phyloP scores from a whole-genome alignment of 2,888 invertebrate species.

The Temnothorax ravouxi region DNA sequence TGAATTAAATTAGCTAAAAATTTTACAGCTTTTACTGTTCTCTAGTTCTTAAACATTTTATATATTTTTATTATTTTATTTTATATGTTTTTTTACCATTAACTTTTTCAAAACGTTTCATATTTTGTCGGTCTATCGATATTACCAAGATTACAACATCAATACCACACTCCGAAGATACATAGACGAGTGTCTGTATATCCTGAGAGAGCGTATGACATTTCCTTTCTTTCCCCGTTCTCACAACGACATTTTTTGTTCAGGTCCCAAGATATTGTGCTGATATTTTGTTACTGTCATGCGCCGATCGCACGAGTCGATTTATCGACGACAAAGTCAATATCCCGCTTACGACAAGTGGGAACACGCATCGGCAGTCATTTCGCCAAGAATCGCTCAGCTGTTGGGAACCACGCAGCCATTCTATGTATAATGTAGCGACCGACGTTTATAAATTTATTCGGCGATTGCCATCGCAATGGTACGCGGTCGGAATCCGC shows the following conservation, averaged over 20 bases:
- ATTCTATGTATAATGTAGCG: slow-evolving; percentile 3
- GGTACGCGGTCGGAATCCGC: not conserved
- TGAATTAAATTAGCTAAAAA: not conserved
- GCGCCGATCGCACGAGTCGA: slow-evolving; percentile 8
- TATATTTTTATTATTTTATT: not conserved
- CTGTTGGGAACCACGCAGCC: not conserved
- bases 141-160: not conserved
- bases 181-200: not conserved
- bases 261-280: slow-evolving; percentile 24
- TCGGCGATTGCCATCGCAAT: not conserved
- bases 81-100: not conserved
- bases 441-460: slow-evolving; percentile 42
- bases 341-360: slow-evolving; percentile 1
- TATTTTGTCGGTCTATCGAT: slow-evolving; percentile 12
- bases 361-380: slow-evolving; percentile 9
- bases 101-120: not conserved
- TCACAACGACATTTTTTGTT: slow-evolving; percentile 36
- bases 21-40: not conserved
- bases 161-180: not conserved
- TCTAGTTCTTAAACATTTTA: not conserved
- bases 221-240: slow-evolving; percentile 12
- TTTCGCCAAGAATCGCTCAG: slow-evolving; percentile 8
- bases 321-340: slow-evolving; percentile 25
- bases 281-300: slow-evolving; percentile 41
- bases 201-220: slow-evolving; percentile 14